Evolutionary conservation across 2,113 vertebrate genomes (phyloP).

Genomic region (Bungarus multicinctus): DNA sequence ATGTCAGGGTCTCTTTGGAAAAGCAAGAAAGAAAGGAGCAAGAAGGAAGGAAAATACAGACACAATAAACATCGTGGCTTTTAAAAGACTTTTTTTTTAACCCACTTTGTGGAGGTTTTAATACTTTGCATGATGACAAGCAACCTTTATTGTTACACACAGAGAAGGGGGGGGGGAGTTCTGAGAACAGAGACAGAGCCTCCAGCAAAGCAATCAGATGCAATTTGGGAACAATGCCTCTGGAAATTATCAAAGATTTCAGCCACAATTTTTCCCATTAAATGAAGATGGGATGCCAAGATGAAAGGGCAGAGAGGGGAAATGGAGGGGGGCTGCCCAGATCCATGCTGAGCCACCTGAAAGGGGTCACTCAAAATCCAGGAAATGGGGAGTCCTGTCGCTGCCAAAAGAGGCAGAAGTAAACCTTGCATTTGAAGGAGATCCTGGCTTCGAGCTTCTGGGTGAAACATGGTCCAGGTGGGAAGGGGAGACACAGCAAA

Average conservation of each 20-base stretch:
- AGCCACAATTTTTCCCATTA: constrained; percentile 28
- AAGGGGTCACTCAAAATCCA: background rate
- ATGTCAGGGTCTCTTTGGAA: constrained; percentile 41
- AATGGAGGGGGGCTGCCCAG: background rate
- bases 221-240: constrained; percentile 37
- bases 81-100: background rate
- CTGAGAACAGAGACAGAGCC: background rate
- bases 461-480: background rate
- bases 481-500: background rate
- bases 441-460: background rate
- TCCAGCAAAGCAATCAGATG: constrained; percentile 39
- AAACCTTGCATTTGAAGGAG: background rate
- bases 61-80: constrained; percentile 38
- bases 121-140: constrained; percentile 51
- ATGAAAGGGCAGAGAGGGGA: background rate
- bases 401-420: background rate
- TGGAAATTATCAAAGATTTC: constrained; percentile 31
- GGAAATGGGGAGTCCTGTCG: background rate
- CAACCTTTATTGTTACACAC: constrained; percentile 25
- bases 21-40: constrained; percentile 1
- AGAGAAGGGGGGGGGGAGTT: background rate
- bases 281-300: background rate
- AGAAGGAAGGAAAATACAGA: constrained; percentile 29
- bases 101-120: constrained; percentile 41
- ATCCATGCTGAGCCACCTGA: background rate